These are phyloP conservation scores for Stylophora pistillata DNA, from an alignment of 64 coral and sea anemone species.

Conservation along the genomic window DNA sequence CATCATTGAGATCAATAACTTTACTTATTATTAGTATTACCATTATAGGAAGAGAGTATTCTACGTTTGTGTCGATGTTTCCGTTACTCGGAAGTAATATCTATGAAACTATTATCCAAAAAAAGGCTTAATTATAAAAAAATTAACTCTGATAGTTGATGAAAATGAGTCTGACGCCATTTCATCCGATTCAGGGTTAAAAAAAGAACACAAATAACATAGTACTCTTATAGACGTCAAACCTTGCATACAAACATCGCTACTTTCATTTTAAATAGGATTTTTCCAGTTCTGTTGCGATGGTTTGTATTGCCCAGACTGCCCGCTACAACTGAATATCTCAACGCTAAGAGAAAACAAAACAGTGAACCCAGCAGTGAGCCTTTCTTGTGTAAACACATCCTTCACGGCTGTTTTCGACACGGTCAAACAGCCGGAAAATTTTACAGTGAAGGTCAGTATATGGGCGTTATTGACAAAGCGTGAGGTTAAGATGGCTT, in stretches of 20 bases:
- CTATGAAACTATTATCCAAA: too few relatives aligned
- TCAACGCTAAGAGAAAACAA: neutral
- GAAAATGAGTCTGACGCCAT: too few relatives aligned
- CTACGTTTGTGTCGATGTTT: too few relatives aligned
- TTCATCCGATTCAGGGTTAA: too few relatives aligned
- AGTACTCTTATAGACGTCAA: too few relatives aligned
- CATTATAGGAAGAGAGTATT: too few relatives aligned
- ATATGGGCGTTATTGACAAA: neutral
- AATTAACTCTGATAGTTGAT: too few relatives aligned
- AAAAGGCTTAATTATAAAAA: too few relatives aligned
- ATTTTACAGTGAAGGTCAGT: constrained; percentile 33
- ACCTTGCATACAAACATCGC: neutral
- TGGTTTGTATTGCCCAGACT: constrained; percentile 51
- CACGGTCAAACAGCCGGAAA: constrained; percentile 23
- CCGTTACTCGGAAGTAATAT: too few relatives aligned
- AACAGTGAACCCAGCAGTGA: constrained; percentile 3
- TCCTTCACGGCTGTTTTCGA: constrained; percentile 28
- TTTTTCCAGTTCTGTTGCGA: constrained; percentile 57
- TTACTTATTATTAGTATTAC: too few relatives aligned
- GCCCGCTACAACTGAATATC: constrained; percentile 44
- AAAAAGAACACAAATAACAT: too few relatives aligned
- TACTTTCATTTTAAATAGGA: neutral
- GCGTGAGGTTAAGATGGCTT: neutral
- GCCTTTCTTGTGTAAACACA: constrained; percentile 40
- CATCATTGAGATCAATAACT: too few relatives aligned